Base-by-base conservation (phyloP, 2,888 invertebrate species). In the Spilarctia lutea region DNA sequence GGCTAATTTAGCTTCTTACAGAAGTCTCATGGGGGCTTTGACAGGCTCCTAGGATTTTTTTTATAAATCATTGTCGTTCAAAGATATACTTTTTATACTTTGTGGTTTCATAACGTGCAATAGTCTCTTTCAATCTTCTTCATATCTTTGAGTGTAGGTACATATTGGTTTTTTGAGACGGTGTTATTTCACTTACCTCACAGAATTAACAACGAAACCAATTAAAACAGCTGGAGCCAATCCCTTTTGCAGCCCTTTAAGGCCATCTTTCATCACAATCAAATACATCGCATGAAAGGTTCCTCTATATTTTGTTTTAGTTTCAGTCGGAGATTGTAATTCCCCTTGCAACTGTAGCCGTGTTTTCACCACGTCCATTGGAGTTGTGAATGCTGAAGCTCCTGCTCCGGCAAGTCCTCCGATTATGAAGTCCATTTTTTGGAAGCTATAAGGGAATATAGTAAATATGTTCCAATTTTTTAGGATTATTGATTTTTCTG, bases 301-400 rank as follows among this genome's bases (percentile, higher is more conserved):
- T 84, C 98, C 98, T 71, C 96, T 96, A 86, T 98, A 98, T 10
- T 96, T 87, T 75, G 88, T 92, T 83, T 85, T 92, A 77, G 74
- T 97, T 96, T 88, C 96, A 18, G 82, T 87, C 75, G 90, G 96
- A 0, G 97, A 96, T 83, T 96, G 96, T 68, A 98, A 89, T 90
- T 98, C 97, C 1, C 97, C 97, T 91, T 99, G 99, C 6, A 99
- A 95, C 90, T 99, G 99, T 90, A 99, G 96, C 0, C 99, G 96
- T n/a, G 98, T 98, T 94, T 99, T 99, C 39, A 98, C 94, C 16
- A 99, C 98, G 91, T 99, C 99, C 87, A 98, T 96, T 0, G 99
- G 99, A 90, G 99, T 99, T 13, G 98, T 98, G 85, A 98, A 97
- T 70, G 98, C 94, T 0, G 98, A 97, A 0, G 98, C 98, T 24